phyloP scores from a whole-genome alignment of 2,113 vertebrate genomes.

The Xyliphius kryptos region DNA sequence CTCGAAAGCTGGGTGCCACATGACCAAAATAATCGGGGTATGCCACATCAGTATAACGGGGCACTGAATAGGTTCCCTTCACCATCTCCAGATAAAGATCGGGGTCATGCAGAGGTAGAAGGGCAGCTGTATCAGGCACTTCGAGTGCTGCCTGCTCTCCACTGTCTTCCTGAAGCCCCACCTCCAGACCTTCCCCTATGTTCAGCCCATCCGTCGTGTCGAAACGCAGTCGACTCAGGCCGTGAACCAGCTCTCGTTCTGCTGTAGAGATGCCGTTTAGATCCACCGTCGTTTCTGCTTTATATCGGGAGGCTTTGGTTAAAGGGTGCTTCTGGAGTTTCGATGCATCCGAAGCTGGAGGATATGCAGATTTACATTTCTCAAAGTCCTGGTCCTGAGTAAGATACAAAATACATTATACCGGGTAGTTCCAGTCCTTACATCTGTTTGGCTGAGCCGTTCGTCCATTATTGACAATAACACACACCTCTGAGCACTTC shows the following conservation, averaged over 20 bases:
- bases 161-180: constrained; percentile 78
- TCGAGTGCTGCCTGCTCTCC: constrained; percentile 69
- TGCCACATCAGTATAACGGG: constrained; percentile 87
- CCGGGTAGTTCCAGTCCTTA: too few relatives aligned
- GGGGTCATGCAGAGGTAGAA: constrained; percentile 82
- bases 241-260: constrained; percentile 72
- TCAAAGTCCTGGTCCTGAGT: constrained; percentile 75
- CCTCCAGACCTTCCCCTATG: constrained; percentile 57
- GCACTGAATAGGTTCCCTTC: constrained; percentile 83
- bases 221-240: constrained; percentile 62
- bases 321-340: constrained; percentile 73
- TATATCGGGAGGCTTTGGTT: constrained; percentile 50
- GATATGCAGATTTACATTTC: constrained; percentile 48
- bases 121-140: constrained; percentile 67
- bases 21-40: constrained; percentile 98
- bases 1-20: constrained; percentile 80
- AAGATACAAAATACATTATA: neutral
- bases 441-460: too few relatives aligned
- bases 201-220: constrained; percentile 4
- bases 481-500: too few relatives aligned
- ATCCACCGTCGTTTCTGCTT: constrained; percentile 64
- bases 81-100: constrained; percentile 92
- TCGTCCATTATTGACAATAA: too few relatives aligned
- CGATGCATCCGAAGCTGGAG: constrained; percentile 53
- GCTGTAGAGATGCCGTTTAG: too few relatives aligned